Conservation (phyloP, 2,888 invertebrate genomes). For the Drosophila mettleri region DNA sequence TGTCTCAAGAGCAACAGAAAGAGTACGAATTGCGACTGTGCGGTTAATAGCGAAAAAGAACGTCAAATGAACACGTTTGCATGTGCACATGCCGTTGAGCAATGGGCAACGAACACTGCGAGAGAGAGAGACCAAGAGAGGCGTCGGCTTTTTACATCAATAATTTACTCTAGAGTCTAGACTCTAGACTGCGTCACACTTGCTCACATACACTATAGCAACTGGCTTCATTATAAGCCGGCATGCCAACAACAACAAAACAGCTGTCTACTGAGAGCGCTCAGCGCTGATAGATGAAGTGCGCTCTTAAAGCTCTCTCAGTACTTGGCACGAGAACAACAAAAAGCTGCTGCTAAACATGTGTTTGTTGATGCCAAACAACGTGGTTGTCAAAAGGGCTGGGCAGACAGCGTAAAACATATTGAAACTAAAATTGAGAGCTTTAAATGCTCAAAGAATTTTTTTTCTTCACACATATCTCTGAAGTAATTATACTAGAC, state of each 20-base stretch:
- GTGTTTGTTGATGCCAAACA: constrained; percentile 54
- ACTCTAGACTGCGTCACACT: constrained; percentile 35
- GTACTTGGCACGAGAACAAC: constrained; percentile 12
- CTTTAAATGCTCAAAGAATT: neutral
- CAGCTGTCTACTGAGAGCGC: constrained; percentile 52
- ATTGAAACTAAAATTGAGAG: neutral
- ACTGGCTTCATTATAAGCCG: constrained; percentile 50
- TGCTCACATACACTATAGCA: constrained; percentile 45
- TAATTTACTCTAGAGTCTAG: constrained; percentile 27
- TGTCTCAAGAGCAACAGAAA: constrained; percentile 17
- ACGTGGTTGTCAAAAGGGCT: constrained; percentile 53
- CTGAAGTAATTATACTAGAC: neutral
- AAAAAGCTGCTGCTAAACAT: constrained; percentile 44
- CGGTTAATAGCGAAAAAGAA: constrained; percentile 7
- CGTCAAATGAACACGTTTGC: constrained; percentile 37
- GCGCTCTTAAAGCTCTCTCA: constrained; percentile 61
- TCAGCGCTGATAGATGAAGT: neutral
- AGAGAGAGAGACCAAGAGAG: constrained; percentile 23
- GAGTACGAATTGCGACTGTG: constrained; percentile 16
- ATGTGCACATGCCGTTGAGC: constrained; percentile 12
- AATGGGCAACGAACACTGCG: neutral
- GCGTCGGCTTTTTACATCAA: constrained; percentile 49
- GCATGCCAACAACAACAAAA: constrained; percentile 63
- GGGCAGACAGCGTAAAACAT: constrained; percentile 12
- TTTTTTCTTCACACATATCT: neutral